These are phyloP conservation scores for Prosapia bicincta DNA, from an alignment of 2,888 invertebrate genomes.

Conservation along the genomic window DNA sequence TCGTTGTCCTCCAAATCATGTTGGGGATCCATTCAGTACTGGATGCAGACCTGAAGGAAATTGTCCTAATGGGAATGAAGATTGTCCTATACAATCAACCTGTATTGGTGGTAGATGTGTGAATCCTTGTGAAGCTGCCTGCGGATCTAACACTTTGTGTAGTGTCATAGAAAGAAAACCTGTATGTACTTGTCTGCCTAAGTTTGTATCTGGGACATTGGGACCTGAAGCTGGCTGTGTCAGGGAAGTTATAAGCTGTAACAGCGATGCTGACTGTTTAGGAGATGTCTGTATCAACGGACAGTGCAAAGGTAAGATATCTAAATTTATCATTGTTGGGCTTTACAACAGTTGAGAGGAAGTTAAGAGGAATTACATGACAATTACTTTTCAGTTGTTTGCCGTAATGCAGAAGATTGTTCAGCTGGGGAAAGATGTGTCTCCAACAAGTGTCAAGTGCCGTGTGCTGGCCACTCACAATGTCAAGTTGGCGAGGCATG, in stretches of 20 bases:
- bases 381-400: slow-evolving; percentile 34
- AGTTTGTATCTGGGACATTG: slow-evolving; percentile 66
- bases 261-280: slow-evolving; percentile 69
- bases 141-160: slow-evolving; percentile 79
- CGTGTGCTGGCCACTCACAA: slow-evolving; percentile 77
- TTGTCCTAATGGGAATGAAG: slow-evolving; percentile 66
- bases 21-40: slow-evolving; percentile 70
- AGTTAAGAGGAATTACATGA: no score
- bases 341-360: no score
- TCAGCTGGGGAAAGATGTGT: slow-evolving; percentile 74
- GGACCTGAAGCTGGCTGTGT: slow-evolving; percentile 63
- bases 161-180: slow-evolving; percentile 71
- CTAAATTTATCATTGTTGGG: no score
- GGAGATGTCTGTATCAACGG: slow-evolving; percentile 76
- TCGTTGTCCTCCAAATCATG: slow-evolving; percentile 69
- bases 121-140: slow-evolving; percentile 78
- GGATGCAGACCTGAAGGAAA: slow-evolving; percentile 78
- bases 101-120: slow-evolving; percentile 70
- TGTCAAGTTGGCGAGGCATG: slow-evolving; percentile 79
- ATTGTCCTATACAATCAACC: slow-evolving; percentile 71
- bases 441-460: slow-evolving; percentile 72
- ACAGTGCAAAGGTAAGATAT: slow-evolving; percentile 63
- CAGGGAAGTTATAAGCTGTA: slow-evolving; percentile 63
- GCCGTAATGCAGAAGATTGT: slow-evolving; percentile 38
- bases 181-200: slow-evolving; percentile 73